Evolutionary conservation across 2,888 invertebrate genomes (phyloP).

Genomic region (Allophyes oxyacanthae): DNA sequence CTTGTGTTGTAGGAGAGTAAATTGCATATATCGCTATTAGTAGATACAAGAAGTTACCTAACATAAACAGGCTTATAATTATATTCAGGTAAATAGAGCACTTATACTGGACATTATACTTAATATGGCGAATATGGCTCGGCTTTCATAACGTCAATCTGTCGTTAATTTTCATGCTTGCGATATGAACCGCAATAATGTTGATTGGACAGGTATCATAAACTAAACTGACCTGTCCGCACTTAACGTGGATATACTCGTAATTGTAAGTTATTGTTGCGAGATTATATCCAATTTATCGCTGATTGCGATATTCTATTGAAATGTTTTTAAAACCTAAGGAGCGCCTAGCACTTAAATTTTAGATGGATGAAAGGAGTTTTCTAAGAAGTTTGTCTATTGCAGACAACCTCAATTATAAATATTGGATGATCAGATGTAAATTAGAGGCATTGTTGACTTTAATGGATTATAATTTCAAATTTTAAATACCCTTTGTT

Average conservation of each 20-base stretch:
- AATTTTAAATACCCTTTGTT: too few species aligned
- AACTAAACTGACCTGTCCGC: constrained; percentile 16
- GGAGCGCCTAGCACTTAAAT: too few species aligned
- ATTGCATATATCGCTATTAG: constrained; percentile 2
- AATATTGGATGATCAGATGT: too few species aligned
- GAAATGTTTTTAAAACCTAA: too few species aligned
- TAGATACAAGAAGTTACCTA: constrained; percentile 19
- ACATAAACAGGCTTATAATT: constrained; percentile 20
- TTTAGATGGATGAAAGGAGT: too few species aligned
- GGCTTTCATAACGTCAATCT: constrained; percentile 32
- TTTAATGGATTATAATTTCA: too few species aligned
- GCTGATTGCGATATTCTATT: background rate
- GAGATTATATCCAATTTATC: background rate
- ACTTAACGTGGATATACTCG: constrained; percentile 1
- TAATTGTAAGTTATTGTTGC: constrained; percentile 2
- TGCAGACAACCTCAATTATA: too few species aligned
- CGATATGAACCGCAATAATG: constrained; percentile 14
- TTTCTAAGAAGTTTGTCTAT: too few species aligned
- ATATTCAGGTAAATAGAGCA: constrained; percentile 24
- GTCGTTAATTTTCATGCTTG: constrained; percentile 7
- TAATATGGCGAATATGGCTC: constrained; percentile 20
- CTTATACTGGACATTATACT: constrained; percentile 23
- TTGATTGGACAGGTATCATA: constrained; percentile 17
- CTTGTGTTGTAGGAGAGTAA: constrained; percentile 1
- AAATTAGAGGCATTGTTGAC: too few species aligned